Conservation (phyloP, 1,140 invertebrate species). For the Mamestra configurata region DNA sequence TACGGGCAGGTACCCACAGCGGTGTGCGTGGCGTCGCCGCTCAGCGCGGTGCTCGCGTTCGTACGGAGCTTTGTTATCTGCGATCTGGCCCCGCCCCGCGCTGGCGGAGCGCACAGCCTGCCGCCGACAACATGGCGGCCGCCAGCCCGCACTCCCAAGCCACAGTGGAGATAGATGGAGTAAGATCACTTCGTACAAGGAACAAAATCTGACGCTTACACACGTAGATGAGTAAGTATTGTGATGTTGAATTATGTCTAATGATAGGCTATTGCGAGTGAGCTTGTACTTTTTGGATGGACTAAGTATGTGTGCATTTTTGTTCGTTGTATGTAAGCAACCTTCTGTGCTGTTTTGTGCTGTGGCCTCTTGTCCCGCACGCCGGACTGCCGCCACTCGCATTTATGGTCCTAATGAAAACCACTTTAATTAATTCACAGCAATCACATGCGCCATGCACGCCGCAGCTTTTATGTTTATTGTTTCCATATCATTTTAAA, state of each 20-base stretch:
- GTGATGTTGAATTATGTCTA: not conserved
- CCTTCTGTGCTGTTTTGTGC: not conserved
- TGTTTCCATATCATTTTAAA: constrained; percentile 85
- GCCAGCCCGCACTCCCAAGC: not conserved
- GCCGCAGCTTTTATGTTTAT: constrained; percentile 84
- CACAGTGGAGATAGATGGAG: not conserved
- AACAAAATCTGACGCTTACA: not conserved
- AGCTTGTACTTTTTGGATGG: not conserved
- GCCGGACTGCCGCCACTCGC: constrained; percentile 60
- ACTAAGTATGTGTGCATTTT: not conserved
- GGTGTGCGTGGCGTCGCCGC: constrained; percentile 36
- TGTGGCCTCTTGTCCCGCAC: constrained; percentile 33
- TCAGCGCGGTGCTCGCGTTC: constrained; percentile 21
- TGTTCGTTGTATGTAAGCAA: not conserved
- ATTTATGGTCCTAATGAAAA: constrained; percentile 81
- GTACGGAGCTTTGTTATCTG: constrained; percentile 75
- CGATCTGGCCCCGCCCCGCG: constrained; percentile 55
- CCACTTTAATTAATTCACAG: constrained; percentile 86
- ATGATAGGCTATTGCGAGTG: not conserved
- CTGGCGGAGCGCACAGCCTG: constrained; percentile 8
- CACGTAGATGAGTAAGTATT: not conserved
- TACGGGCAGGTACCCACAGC: constrained; percentile 45
- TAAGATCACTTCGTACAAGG: not conserved
- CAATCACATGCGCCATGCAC: constrained; percentile 79
- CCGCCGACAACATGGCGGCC: constrained; percentile 69